phyloP scores from a whole-genome alignment of 2,888 invertebrate genomes.

The Drosophila percnosoma region DNA sequence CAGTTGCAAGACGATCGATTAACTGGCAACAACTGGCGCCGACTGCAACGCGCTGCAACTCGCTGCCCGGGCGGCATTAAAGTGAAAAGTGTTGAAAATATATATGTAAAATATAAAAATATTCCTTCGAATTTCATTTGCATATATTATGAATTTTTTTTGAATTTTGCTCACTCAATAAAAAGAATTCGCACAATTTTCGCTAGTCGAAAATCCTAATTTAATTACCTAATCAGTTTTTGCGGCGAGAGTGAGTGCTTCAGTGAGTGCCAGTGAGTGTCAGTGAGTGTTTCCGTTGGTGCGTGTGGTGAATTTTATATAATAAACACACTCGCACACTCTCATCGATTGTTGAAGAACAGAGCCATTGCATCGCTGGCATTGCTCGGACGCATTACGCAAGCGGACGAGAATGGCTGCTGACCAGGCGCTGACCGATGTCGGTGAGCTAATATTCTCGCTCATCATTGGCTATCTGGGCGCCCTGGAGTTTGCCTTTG shows the following conservation, averaged over 20 bases:
- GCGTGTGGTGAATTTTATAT: conserved; percentile 73
- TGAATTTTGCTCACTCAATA: conserved; percentile 10
- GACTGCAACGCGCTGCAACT: conserved; percentile 35
- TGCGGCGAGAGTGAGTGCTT: conserved; percentile 32
- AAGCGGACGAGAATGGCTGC: conserved; percentile 64
- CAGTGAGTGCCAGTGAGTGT: conserved; percentile 31
- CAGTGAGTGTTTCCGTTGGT: conserved; percentile 40
- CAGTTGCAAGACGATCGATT: conserved; percentile 85
- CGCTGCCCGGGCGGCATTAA: conserved; percentile 24
- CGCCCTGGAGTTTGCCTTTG: conserved; percentile 87
- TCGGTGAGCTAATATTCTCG: conserved; percentile 91
- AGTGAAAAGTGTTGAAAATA: conserved; percentile 28
- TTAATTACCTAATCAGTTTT: conserved; percentile 76
- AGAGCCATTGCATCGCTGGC: conserved; percentile 47
- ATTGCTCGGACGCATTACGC: conserved; percentile 65
- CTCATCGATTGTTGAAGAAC: conserved; percentile 1
- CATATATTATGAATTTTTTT: background rate
- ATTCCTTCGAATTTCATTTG: conserved; percentile 3
- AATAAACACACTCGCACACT: conserved; percentile 27
- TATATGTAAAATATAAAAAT: conserved; percentile 7
- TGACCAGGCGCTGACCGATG: conserved; percentile 83
- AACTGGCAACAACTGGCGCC: conserved; percentile 79
- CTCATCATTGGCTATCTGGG: conserved; percentile 91
- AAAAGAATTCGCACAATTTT: conserved; percentile 31
- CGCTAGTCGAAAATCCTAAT: conserved; percentile 55